These are phyloP conservation scores for Gisinianus flammeolus DNA, from an alignment of 2,888 invertebrate genomes.

Conservation along the genomic window DNA sequence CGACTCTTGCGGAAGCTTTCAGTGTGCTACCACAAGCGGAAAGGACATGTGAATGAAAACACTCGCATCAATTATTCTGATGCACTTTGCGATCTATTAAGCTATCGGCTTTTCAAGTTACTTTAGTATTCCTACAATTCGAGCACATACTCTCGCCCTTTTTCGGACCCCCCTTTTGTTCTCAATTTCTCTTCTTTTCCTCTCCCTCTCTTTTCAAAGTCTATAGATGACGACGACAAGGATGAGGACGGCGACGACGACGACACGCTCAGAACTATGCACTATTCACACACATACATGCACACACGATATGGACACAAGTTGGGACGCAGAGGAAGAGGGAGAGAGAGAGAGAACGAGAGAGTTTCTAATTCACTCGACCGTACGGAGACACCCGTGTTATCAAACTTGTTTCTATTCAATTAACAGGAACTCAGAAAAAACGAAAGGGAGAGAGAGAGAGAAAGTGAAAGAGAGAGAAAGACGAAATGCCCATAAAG, in stretches of 20 bases:
- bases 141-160: background rate
- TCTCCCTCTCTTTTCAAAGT: background rate
- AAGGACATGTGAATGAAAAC: conserved; percentile 39
- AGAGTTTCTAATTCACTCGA: no score
- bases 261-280: background rate
- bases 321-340: background rate
- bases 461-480: background rate
- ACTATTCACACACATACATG: no score
- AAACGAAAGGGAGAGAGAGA: background rate
- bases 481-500: background rate
- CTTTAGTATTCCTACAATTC: conserved; percentile 4
- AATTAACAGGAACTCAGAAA: conserved; percentile 14
- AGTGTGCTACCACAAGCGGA: conserved; percentile 22
- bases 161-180: background rate
- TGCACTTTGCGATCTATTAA: conserved; percentile 41
- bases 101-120: conserved; percentile 30
- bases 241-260: background rate
- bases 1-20: conserved; percentile 14
- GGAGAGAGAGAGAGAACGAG: background rate
- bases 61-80: conserved; percentile 42
- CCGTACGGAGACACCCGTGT: background rate
- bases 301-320: background rate
- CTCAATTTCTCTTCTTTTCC: background rate
- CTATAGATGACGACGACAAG: background rate
- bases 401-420: conserved; percentile 13